Evolutionary conservation across 2,888 invertebrate species (phyloP), one percentile per base, ranked within the genome.

Genomic region (Limulus polyphemus): DNA sequence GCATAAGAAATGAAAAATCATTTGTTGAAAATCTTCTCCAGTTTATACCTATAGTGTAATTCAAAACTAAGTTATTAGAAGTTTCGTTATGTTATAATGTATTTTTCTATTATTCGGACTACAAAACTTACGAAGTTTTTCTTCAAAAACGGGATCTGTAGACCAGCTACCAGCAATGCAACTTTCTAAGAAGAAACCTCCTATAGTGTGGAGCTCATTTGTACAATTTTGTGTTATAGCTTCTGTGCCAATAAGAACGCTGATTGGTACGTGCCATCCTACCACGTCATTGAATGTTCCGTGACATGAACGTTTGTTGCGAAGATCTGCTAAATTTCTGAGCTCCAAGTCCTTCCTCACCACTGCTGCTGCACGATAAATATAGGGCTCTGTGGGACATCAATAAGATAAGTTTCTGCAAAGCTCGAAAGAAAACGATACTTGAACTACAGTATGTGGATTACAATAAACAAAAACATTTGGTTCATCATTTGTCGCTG

Each of bases 91-190:
- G 32, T 32, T 32, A 32, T 32, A n/a, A n/a, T n/a, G n/a, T n/a
- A 32, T 32, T 32, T 32, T 32, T 7, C 32, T 32, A 1, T 32
- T 32, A 32, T 32, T 32, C 32, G 32, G 3, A 32, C 32, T 2
- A 32, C 32, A 5, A 32, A 32, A 79, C 83, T 82, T 78, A 88
- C 88, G 90, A 74, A 88, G 81, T 71, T 81, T 80, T 56, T 81
- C 78, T 73, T 86, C 84, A 49, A 86, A 85, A 55, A 83, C 82
- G 0, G 83, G 81, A 76, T 89, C 87, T 0, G 84, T 83, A 0
- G 89, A 87, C 84, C 89, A 90, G 65, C 81, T 81, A 56, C 92
- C 92, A 13, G 93, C 92, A 59, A 91, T 83, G 73, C 93, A 94
- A 57, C 90, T 88, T 71, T 86, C 81, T 11, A 81, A 80, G 78